phyloP scores from a whole-genome alignment of 1,140 invertebrate genomes.

The Tigriopus japonicus region DNA sequence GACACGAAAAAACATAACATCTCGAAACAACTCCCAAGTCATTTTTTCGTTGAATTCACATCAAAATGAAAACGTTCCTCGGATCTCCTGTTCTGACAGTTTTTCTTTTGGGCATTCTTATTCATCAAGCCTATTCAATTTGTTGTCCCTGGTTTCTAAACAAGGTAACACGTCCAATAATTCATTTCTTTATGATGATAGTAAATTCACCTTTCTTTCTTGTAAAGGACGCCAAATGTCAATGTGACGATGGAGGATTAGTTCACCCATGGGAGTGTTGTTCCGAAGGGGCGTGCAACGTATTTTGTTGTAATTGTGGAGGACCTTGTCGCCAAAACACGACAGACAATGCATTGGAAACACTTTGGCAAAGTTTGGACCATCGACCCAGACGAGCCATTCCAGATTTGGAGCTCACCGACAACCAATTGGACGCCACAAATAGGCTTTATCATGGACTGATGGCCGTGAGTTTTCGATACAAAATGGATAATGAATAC shows the following conservation, averaged over 20 bases:
- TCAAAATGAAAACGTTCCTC: background rate
- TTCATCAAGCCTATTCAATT: background rate
- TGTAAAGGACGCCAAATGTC: background rate
- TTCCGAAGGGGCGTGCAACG: background rate
- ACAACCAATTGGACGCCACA: too few relatives aligned
- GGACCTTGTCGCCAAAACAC: background rate
- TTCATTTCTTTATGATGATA: too few relatives aligned
- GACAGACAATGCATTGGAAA: background rate
- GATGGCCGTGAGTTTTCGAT: too few relatives aligned
- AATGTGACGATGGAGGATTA: background rate
- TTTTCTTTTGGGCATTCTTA: background rate
- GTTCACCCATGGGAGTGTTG: background rate
- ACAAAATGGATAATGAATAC: too few relatives aligned
- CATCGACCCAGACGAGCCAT: too few relatives aligned
- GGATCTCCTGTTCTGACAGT: background rate
- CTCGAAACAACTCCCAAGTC: too few relatives aligned
- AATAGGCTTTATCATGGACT: too few relatives aligned
- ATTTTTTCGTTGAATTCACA: too few relatives aligned
- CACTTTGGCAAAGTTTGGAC: too few relatives aligned
- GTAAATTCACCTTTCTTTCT: background rate
- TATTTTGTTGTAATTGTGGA: background rate
- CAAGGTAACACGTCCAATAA: background rate
- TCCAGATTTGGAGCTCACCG: too few relatives aligned
- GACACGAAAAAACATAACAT: too few relatives aligned
- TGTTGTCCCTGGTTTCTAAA: background rate